Evolutionary conservation across 2,113 vertebrate species (phyloP), one percentile per base, ranked within the genome.

Genomic region (Anser cygnoides): DNA sequence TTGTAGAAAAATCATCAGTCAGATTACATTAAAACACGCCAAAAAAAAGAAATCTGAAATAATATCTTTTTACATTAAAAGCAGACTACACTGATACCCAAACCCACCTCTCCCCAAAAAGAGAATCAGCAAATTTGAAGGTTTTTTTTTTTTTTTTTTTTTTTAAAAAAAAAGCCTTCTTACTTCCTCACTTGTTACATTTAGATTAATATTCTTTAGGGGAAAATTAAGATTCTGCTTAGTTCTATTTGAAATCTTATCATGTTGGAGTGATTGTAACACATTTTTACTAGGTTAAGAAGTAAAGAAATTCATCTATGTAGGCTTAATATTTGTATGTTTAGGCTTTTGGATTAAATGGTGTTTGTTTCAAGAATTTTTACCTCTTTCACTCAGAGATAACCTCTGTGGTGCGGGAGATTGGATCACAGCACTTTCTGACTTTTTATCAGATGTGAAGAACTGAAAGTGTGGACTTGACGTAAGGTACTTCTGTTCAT

Each of bases 301-400:
- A 35, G 31, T 35, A 82, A 75, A 71, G 23, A 71, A 59, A 22
- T 6, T 46, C 11, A 41, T 7, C 16, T 41, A 1, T 19, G 6
- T 49, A 75, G 31, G 16, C 13, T 31, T 13, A 83, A 28, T 2
- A 2, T 31, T 59, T 6, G 13, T 11, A 13, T 9, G 4, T 11
- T 11, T 71, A 55, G 15, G 29, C 49, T 44, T 68, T 16, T 29
- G 11, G 26, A 61, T 5, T 29, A 7, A 13, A 9, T 58, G 5
- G 2, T 3, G 11, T 29, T 18, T 59, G 12, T 3, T 11, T 31
- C 9, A 15, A 31, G 22, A 5, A 37, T 28, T 65, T 75, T 98
- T 98, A 97, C 97, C 98, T 97, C 96, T 97, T 44, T 98, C 98
- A 84, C 94, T 98, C 59, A 97, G 78, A 23, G 98, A 97, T 31